A percentile compares a stretch with the other conserved stretches of the same genome.
phyloP scores from a whole-genome alignment of 2,113 vertebrate species.

The Myotis yumanensis region DNA sequence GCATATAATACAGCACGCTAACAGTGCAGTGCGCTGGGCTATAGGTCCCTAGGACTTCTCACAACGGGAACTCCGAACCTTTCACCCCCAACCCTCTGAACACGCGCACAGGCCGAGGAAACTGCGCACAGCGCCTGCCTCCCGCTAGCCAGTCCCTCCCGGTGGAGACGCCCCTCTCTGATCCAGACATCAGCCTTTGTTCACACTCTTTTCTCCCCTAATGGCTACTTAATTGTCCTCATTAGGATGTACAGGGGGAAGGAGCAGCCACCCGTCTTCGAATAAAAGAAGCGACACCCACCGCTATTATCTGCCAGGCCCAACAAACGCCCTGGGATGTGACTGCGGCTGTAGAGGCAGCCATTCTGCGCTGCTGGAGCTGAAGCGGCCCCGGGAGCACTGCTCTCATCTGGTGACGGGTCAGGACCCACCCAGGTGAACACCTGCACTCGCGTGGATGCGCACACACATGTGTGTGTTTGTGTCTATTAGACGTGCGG shows the following conservation, averaged over 20 bases:
- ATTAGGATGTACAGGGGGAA: conserved; percentile 38
- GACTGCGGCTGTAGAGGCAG: not conserved
- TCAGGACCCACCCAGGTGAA: too few relatives aligned
- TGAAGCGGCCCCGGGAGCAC: not conserved
- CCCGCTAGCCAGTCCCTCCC: not conserved
- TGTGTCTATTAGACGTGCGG: too few relatives aligned
- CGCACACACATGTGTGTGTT: too few relatives aligned
- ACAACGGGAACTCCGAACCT: not conserved
- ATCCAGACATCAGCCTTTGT: conserved; percentile 52
- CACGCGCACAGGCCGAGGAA: not conserved
- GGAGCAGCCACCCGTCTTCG: conserved; percentile 34
- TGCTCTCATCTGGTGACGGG: not conserved
- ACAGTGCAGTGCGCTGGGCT: rapidly evolving
- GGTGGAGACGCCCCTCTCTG: not conserved
- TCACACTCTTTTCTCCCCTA: conserved; percentile 44
- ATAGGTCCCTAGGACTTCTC: not conserved
- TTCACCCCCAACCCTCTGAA: not conserved
- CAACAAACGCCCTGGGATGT: conserved; percentile 21
- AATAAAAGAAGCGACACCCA: conserved; percentile 53
- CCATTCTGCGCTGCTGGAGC: not conserved
- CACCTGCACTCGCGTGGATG: too few relatives aligned
- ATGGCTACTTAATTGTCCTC: conserved; percentile 63
- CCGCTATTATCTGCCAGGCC: not conserved
- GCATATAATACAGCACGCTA: not conserved
- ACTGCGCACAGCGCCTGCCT: not conserved